Evolutionary conservation across 2,888 invertebrate genomes (phyloP), one percentile per base, ranked within the genome.

Genomic region (Amphipoea oculea): DNA sequence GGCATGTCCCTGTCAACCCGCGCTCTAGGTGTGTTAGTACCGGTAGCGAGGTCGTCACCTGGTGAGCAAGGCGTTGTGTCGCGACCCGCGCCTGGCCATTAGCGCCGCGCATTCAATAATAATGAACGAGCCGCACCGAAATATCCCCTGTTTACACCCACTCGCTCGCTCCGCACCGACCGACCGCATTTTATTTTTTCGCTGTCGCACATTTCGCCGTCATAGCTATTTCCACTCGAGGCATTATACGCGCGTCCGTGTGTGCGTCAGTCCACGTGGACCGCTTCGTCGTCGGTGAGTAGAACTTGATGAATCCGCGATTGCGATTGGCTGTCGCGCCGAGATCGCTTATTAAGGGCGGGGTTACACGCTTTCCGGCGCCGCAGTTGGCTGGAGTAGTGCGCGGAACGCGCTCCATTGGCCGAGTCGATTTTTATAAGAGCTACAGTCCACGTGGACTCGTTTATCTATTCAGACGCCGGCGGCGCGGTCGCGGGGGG

Each of bases 401-500:
- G 92, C 88, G 89, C 93, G 90, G 89, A 91, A 90, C 86, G 86
- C 72, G 72, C 69, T 62, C 90, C 79, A 96, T 97, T 97, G 96
- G 97, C 81, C 80, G 94, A 96, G 95, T 93, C 88, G 94, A 96
- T 97, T 97, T 97, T 97, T 97, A 96, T 97, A 97, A 97, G 96
- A 96, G 95, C 95, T 94, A 93, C 93, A 93, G 95, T 97, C 97
- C 95, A 97, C 97, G 97, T 97, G 96, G 97, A 97, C 96, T 97
- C 97, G 97, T 97, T 97, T 97, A 97, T 97, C 97, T 97, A 97
- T 97, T 97, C 97, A 97, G 97, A 97, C 96, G 97, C 96, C 97
- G 96, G 96, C 96, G 96, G 97, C 96, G 96, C 96, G 96, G 96
- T 96, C 96, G 96, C 96, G 96, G 96, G 95, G 95, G 96, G 96